Base-by-base conservation (phyloP, 2,888 invertebrate genomes). In the Malachius bipustulatus region DNA sequence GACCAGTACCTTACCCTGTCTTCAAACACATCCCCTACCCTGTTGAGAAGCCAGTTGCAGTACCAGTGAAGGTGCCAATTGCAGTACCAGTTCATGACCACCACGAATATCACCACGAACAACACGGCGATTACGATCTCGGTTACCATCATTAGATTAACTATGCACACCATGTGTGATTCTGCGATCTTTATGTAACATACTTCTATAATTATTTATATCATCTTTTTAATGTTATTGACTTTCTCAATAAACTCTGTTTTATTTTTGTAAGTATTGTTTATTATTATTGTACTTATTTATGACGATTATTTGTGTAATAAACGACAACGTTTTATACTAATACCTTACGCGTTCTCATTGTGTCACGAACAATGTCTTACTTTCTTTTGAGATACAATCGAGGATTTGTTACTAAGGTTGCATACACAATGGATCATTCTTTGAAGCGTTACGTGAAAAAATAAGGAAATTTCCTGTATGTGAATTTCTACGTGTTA, bases 11-110 rank as follows among this genome's bases (percentile, higher is more conserved):
- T 13, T 44, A 46, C 35, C 55, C 60, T 2, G 68, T 75, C 1
- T 70, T 73, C 36, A 75, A 75, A 43, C 72, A 70, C 46, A 69
- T 78, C 2, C 79, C 77, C 34, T 73, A 73, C 52, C 69, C 77
- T 42, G 78, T 80, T 26, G 77, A 78, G 40, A 69, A 71, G 6
- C 73, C 71, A 39, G 73, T 75, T 33, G 76, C 75, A 4, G 70
- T 73, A 47, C 76, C 77, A 35, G 75, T 75, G 62, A 74, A 76
- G 11, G 77, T 77, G 8, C 75, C 75, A 38, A 65, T 58, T 45
- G 50, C 56, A 12, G 54, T 55, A 41, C 52, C 51, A 29, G 51
- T 50, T 6, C 47, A 53, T 26, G 29, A 50, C 50, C 26, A 52
- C 51, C 42, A 50, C 47, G 42, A 38, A 19, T 36, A 36, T 19